Evolutionary conservation across 2,113 vertebrate species (phyloP).

Genomic region (Phrynosoma platyrhinos): DNA sequence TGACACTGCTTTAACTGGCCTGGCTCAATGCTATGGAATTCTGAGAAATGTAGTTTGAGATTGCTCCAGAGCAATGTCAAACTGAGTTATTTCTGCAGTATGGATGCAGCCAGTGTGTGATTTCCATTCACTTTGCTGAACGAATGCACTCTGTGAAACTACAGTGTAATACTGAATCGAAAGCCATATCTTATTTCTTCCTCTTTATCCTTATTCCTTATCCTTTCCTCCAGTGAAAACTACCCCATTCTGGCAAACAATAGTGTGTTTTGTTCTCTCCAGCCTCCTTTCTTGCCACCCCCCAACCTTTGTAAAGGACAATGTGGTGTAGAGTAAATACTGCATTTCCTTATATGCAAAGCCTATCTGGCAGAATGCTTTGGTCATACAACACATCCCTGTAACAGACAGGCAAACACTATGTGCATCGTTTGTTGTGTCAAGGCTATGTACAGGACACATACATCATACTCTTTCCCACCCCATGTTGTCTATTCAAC

Average conservation of each 20-base stretch:
- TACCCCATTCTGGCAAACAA: constrained; percentile 27
- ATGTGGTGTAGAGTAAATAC: neutral
- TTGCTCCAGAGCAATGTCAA: no score
- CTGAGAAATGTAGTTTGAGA: no score
- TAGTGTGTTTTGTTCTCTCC: constrained; percentile 1
- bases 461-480: neutral
- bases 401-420: neutral
- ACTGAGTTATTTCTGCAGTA: no score
- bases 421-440: neutral
- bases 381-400: neutral
- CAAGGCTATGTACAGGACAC: neutral
- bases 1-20: no score
- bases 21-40: no score
- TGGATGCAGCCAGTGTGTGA: neutral
- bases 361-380: neutral
- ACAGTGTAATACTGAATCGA: constrained; percentile 26
- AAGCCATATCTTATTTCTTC: constrained; percentile 6
- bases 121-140: neutral
- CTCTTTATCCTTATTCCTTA: no score
- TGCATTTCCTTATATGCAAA: constrained; percentile 45
- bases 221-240: neutral
- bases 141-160: constrained; percentile 5
- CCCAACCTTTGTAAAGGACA: neutral
- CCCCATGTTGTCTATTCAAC: neutral
- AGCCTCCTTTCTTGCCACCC: accelerated